Evolutionary conservation across 2,113 vertebrate species (phyloP).

Genomic region (Penelope pileata): DNA sequence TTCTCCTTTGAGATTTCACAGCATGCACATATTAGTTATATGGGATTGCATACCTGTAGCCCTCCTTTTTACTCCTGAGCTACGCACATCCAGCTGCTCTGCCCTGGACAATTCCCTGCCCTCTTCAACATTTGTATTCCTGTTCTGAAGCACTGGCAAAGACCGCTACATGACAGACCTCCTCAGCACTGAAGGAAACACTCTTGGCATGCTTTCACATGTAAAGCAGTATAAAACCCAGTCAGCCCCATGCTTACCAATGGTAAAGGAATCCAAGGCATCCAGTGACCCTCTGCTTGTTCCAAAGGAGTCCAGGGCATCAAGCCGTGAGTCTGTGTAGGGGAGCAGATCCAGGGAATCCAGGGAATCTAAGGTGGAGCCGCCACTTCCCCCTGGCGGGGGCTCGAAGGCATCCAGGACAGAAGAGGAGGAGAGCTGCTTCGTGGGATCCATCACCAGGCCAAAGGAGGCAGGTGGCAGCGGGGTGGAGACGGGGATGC

Average conservation of each 20-base stretch:
- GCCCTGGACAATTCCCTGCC: neutral
- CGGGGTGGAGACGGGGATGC: constrained; percentile 80
- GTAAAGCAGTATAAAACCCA: neutral
- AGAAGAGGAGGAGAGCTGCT: constrained; percentile 80
- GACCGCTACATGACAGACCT: neutral
- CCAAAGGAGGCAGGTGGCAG: constrained; percentile 83
- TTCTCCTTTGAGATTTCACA: neutral
- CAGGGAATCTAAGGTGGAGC: constrained; percentile 69
- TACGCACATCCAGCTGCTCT: neutral
- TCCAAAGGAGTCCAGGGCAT: constrained; percentile 85
- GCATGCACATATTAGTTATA: neutral
- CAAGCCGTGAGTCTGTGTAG: constrained; percentile 77
- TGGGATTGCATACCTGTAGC: neutral
- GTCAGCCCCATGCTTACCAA: constrained; percentile 58
- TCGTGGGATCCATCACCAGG: constrained; percentile 80
- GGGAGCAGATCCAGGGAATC: constrained; percentile 74
- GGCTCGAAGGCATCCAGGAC: constrained; percentile 83
- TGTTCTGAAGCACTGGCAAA: neutral
- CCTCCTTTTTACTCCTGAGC: neutral
- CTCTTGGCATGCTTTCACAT: neutral
- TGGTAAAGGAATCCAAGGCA: constrained; percentile 76
- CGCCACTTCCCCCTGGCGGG: constrained; percentile 44
- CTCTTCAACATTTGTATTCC: neutral
- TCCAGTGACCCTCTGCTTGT: constrained; percentile 74
- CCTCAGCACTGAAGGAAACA: neutral